These are phyloP conservation scores for Allobates femoralis DNA, from an alignment of 2,797 vertebrate species.

Conservation along the genomic window DNA sequence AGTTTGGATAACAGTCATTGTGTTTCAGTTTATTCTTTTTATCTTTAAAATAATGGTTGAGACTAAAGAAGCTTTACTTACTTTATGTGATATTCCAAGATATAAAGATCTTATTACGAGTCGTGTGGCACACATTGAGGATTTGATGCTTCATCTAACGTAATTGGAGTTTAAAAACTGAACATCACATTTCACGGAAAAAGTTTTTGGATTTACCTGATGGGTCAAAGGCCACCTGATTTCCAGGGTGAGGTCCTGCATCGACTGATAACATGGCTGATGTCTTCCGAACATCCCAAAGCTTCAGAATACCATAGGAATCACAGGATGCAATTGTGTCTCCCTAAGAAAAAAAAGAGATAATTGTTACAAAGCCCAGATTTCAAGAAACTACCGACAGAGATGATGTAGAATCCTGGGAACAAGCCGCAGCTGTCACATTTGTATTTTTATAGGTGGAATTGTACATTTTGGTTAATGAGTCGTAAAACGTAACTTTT, in stretches of 20 bases:
- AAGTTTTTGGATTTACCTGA: slow-evolving; percentile 72
- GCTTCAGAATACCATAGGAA: slow-evolving; percentile 74
- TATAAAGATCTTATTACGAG: neutral
- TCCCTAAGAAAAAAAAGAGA: slow-evolving; percentile 66
- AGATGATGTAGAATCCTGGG: slow-evolving; percentile 10
- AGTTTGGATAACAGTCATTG: too few relatives aligned
- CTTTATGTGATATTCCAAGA: neutral
- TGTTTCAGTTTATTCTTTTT: too few relatives aligned
- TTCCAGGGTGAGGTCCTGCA: slow-evolving; percentile 77
- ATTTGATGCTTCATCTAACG: neutral
- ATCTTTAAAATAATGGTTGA: neutral
- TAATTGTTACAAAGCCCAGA: neutral
- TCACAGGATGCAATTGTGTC: slow-evolving; percentile 82
- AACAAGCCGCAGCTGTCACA: slow-evolving; percentile 13
- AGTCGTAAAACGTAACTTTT: slow-evolving; percentile 5
- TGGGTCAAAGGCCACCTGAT: slow-evolving; percentile 80
- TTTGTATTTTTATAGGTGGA: slow-evolving; percentile 2
- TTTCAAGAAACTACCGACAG: neutral
- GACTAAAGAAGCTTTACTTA: neutral
- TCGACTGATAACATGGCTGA: slow-evolving; percentile 72
- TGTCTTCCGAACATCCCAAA: slow-evolving; percentile 82
- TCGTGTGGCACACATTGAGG: neutral
- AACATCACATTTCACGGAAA: neutral
- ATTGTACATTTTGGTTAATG: slow-evolving; percentile 20
- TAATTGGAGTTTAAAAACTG: neutral